Percentiles rank a stretch among this genome's conserved stretches.
Conservation (phyloP, 2,888 invertebrate genomes). For the Drosophila meridiana region DNA sequence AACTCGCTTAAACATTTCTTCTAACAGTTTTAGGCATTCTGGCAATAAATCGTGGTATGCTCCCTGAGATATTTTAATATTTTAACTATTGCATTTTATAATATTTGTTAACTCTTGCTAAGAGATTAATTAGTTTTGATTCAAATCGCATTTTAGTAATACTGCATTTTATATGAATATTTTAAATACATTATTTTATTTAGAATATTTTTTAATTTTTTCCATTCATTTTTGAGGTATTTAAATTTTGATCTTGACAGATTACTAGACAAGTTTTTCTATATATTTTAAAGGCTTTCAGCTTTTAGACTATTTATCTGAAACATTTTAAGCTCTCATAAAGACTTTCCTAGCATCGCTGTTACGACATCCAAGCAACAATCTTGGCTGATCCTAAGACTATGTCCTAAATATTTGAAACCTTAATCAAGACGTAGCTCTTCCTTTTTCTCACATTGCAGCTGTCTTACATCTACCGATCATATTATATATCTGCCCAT, state of each 20-base stretch:
- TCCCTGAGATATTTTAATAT: not conserved
- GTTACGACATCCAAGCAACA: not conserved
- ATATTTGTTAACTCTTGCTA: too few species aligned
- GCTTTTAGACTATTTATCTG: not conserved
- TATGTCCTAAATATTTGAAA: not conserved
- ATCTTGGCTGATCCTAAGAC: not conserved
- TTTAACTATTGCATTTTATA: too few species aligned
- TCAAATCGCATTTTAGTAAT: too few species aligned
- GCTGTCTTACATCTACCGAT: not conserved
- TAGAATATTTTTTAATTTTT: too few species aligned
- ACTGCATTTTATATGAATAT: too few species aligned
- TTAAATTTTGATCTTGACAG: not conserved
- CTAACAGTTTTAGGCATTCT: not conserved
- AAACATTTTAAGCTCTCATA: not conserved
- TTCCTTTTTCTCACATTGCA: not conserved
- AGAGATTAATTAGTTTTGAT: too few species aligned
- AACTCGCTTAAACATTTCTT: not conserved
- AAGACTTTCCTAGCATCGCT: not conserved
- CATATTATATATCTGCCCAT: not conserved
- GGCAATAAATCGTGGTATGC: not conserved
- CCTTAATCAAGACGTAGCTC: not conserved
- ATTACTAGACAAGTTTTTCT: not conserved
- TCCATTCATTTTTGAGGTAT: too few species aligned
- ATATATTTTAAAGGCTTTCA: not conserved
- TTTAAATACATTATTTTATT: not conserved